Evolutionary conservation across 1,140 invertebrate species (phyloP), one percentile per base, ranked within the genome.

Genomic region (Diorhabda carinulata): DNA sequence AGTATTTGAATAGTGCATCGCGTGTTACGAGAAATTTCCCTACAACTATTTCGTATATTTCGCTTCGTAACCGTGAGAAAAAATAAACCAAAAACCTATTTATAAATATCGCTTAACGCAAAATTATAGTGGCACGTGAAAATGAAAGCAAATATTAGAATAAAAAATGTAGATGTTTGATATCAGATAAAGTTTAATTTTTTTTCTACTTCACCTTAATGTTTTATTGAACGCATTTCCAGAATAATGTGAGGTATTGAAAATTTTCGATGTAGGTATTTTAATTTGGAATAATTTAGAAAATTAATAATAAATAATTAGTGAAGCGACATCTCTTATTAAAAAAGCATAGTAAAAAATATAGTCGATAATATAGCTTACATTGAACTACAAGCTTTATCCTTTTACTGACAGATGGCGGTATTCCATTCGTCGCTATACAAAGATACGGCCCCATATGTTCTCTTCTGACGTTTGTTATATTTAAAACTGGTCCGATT

Each of bases 401-500:
- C 76, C 93, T 85, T 82, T 95, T 95, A 84, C 91, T 93, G 75
- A 95, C 91, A 4, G 91, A 90, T 10, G 93, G 93, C 45, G 93
- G 93, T 2, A 95, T 89, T 9, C 92, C 92, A 77, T 94, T 94
- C 43, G 86, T 86, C 43, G 92, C 93, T 71, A 96, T 95, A 82
- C 94, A 96, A 40, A 96, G 84, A 81, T 95, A 95, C 25, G 92
- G 89, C 57, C 93, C 94, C 94, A 97, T 97, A 78, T 96, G 92
- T 42, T 94, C 84, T 58, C 94, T 86, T 75, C 91, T 93, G 56
- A 95, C 92, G 84, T 91, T 90, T 43, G 87, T 87, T 72, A 96
- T 88, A 75, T 89, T 91, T 75, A 96, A 84, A 65, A 87, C 82
- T 10, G 91, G 85, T 41, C 93, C 92, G 66, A 91, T 88, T 5